These are phyloP conservation scores for Meganola albula DNA, from an alignment of 2,888 invertebrate species.

Conservation along the genomic window DNA sequence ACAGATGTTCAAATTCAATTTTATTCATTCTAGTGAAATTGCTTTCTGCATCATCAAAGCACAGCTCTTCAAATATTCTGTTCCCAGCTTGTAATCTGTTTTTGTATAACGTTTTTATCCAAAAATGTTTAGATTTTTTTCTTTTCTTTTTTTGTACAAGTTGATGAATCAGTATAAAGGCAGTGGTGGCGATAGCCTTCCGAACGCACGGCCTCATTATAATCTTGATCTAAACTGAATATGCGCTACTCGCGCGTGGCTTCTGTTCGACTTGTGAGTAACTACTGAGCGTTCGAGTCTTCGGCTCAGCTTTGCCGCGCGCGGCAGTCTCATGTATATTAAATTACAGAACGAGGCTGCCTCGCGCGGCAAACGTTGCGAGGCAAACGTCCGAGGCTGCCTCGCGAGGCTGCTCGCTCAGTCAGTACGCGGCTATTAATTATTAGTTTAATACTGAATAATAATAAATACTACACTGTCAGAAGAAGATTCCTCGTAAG, in stretches of 20 bases:
- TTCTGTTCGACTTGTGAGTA: neutral
- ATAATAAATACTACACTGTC: too few species aligned
- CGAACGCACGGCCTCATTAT: neutral
- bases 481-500: too few species aligned
- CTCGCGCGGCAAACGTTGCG: too few species aligned
- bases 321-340: too few species aligned
- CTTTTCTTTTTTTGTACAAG: constrained; percentile 4
- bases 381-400: too few species aligned
- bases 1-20: constrained; percentile 12
- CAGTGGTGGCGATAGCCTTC: neutral
- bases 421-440: too few species aligned
- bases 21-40: constrained; percentile 10
- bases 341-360: too few species aligned
- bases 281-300: too few species aligned
- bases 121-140: constrained; percentile 6
- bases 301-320: too few species aligned
- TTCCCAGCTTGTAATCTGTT: constrained; percentile 13
- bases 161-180: neutral
- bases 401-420: too few species aligned
- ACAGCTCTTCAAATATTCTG: constrained; percentile 18
- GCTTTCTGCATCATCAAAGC: constrained; percentile 13
- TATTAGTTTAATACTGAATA: too few species aligned
- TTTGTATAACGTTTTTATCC: constrained; percentile 11
- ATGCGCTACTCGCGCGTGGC: neutral
- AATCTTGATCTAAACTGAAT: neutral